Evolutionary conservation across 2,888 invertebrate genomes (phyloP), one percentile per base, ranked within the genome.

Genomic region (Netelia melanura): DNA sequence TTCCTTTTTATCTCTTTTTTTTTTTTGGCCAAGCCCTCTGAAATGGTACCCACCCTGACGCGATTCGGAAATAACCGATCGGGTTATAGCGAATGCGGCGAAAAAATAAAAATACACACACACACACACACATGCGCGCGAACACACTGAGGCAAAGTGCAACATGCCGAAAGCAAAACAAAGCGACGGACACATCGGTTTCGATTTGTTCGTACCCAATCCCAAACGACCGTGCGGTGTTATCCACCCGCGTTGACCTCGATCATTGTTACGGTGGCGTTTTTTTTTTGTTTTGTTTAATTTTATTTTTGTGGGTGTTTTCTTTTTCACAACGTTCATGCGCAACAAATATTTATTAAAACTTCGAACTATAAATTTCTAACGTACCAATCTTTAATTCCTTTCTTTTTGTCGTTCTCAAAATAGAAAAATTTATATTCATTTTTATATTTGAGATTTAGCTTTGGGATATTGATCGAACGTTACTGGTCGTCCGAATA

Each of bases 11-110:
- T 52, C 11, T 52, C 21, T 67, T 21, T 14, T 67, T 67, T 67
- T 67, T 68, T 68, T 68, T 52, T 68, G 3, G 0, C 11, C 17
- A 38, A 11, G 11, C 61, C 43, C 64, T 80, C 43, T 79, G 21
- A 43, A 79, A 44, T 62, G 38, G 38, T 25, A 54, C 30, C n/a
- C 71, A 54, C 48, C 68, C n/a, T 58, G 68, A 48, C 54, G 52
- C 72, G 56, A 75, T 77, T 67, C 54, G 54, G 72, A 43, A 10
- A 30, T 61, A 61, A 70, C 70, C 71, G 48, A 81, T 67, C 61
- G 38, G 65, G 62, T 74, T 78, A 70, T 62, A 30, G 14, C 17
- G 56, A 64, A 48, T 21, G 14, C 5, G 11, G 10, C 54, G 43
- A 81, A 58, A 65, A 56, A 30, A 56, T 48, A 52, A 43, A 52